Conservation (phyloP, 2,888 invertebrate genomes). For the Syrista parreyssii region DNA sequence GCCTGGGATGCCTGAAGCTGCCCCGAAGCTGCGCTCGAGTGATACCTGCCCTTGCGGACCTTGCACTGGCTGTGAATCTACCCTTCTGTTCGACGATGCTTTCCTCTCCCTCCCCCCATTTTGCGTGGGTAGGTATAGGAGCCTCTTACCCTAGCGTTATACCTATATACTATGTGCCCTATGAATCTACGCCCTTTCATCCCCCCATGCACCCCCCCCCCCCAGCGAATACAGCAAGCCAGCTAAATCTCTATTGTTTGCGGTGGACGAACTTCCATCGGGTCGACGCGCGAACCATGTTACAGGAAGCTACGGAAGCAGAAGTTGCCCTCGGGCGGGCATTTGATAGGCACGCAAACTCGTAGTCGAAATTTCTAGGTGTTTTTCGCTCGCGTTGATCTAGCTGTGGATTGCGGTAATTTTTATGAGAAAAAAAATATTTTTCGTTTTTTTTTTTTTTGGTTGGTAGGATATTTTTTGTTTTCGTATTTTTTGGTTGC, state of each 20-base stretch:
- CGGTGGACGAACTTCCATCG: background rate
- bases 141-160: background rate
- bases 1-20: constrained; percentile 1
- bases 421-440: too few relatives aligned
- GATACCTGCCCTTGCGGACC: background rate
- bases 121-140: background rate
- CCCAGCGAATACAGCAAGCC: background rate
- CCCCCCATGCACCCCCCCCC: too few relatives aligned
- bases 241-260: background rate
- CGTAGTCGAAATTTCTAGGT: background rate
- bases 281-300: background rate
- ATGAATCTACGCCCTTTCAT: background rate
- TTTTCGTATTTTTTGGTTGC: background rate
- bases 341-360: background rate
- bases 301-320: background rate
- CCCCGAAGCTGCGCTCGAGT: background rate
- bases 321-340: background rate
- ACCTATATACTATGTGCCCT: background rate
- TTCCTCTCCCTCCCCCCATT: background rate
- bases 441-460: too few relatives aligned
- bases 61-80: background rate
- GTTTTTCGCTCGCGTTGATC: background rate
- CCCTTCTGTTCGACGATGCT: background rate
- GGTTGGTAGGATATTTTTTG: background rate
- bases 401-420: background rate